Conservation (phyloP, 2,888 invertebrate genomes). For the Romanomermis culicivorax region DNA sequence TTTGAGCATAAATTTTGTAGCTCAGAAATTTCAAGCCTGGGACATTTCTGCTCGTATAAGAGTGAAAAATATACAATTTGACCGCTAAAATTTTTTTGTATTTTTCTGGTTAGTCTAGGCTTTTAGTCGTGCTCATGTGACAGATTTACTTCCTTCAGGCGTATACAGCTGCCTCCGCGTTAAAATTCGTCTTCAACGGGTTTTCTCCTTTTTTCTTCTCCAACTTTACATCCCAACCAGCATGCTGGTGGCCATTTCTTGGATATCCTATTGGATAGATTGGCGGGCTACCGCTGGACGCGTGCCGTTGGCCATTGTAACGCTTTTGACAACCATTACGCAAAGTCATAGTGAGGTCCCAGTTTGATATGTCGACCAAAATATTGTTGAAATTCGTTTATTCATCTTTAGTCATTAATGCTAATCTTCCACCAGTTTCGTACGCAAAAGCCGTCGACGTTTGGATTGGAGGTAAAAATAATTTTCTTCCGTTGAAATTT, state of each 20-base stretch:
- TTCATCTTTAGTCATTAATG: conserved; percentile 20
- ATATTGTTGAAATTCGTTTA: background rate
- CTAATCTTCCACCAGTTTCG: conserved; percentile 26
- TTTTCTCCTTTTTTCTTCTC: conserved; percentile 27
- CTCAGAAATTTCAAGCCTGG: too few species aligned
- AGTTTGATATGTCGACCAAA: too few species aligned
- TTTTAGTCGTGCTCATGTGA: too few species aligned
- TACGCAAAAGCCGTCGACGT: conserved; percentile 28
- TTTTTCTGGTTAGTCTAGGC: too few species aligned
- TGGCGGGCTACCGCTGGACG: conserved; percentile 28
- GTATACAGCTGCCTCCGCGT: conserved; percentile 25
- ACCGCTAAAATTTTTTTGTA: too few species aligned
- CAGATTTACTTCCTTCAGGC: conserved; percentile 15
- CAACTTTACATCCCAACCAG: conserved; percentile 23
- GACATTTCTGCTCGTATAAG: too few species aligned
- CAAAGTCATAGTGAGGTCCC: conserved; percentile 22
- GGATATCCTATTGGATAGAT: conserved; percentile 22
- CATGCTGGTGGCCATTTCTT: conserved; percentile 11
- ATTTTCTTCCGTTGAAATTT: too few species aligned
- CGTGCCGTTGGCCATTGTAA: conserved; percentile 27
- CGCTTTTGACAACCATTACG: conserved; percentile 27
- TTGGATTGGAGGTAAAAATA: conserved; percentile 21
- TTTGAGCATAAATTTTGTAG: background rate
- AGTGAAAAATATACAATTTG: too few species aligned
- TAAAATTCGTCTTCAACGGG: conserved; percentile 20